Percentiles rank a stretch among this genome's conserved stretches.
These are phyloP conservation scores for Ectemnius lituratus DNA, from an alignment of 2,888 invertebrate species.

Conservation along the genomic window DNA sequence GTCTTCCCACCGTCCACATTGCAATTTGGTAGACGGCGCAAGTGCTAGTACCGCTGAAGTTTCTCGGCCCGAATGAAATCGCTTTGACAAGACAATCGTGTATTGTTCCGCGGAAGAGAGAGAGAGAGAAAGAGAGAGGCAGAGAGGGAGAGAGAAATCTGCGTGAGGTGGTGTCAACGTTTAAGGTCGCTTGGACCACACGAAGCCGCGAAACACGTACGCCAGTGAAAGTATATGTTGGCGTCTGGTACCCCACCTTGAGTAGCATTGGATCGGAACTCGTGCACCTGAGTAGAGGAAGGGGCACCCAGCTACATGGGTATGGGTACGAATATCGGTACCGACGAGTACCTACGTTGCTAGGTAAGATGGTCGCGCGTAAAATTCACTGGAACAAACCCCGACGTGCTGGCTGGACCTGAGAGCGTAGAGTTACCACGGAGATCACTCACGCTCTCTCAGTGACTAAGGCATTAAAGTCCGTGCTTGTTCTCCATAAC, in stretches of 20 bases:
- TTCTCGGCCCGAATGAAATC: too few relatives aligned
- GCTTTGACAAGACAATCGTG: too few relatives aligned
- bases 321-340: conserved; percentile 42
- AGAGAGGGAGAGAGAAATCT: not conserved
- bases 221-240: conserved; percentile 65
- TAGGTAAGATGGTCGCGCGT: conserved; percentile 60
- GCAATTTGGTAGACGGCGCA: too few relatives aligned
- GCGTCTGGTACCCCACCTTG: conserved; percentile 60
- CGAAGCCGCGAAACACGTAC: conserved; percentile 30
- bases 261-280: conserved; percentile 54
- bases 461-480: conserved; percentile 26
- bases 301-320: conserved; percentile 38
- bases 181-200: conserved; percentile 31
- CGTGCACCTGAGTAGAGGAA: conserved; percentile 60
- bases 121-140: too few relatives aligned
- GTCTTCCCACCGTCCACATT: too few relatives aligned
- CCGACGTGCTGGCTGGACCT: conserved; percentile 56
- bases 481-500: conserved; percentile 11
- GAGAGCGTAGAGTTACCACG: conserved; percentile 24
- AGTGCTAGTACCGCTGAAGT: too few relatives aligned
- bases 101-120: too few relatives aligned
- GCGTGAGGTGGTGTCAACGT: conserved; percentile 20
- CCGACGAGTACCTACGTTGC: conserved; percentile 56
- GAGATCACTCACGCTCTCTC: conserved; percentile 30
- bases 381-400: conserved; percentile 55